Base-by-base conservation (phyloP, 2,113 vertebrate species). In the Triplophysa dalaica region DNA sequence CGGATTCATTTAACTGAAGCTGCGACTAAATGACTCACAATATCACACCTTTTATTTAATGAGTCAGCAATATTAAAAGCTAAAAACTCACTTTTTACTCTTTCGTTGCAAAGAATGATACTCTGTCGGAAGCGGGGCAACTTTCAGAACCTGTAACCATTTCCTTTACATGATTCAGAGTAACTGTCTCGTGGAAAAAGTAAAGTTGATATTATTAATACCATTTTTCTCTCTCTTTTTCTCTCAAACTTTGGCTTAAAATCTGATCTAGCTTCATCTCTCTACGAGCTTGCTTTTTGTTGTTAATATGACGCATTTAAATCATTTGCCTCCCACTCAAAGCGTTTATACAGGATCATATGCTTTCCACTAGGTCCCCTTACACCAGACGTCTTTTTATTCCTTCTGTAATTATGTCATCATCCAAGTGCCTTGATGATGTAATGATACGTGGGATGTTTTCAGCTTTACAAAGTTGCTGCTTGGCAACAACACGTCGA, bases 371-470 rank as follows among this genome's bases (percentile, higher is more conserved):
- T 56, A 64, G 77, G 81, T 67, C 48, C 69, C 81, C 66, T 86
- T 83, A 85, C 82, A 85, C 81, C 85, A 85, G 64, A 80, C 75
- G 81, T 68, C 75, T 83, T 85, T 24, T 80, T 76, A 81, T 85
- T 80, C 63, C 63, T 73, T 78, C 72, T 43, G 22, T 69, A 63
- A 65, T 84, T 80, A 86, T 85, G 81, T 85, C 83, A 88, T 63
- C 75, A 72, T 33, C 66, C 68, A 72, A 82, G 50, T 48, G 72
- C 78, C 56, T 63, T 65, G 38, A 70, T 63, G 56, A 76, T 69
- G 69, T 75, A 80, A 70, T 73, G 62, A 62, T 81, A 70, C 77
- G 72, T 50, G 63, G 26, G 78, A 56, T 85, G 83, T 83, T 83
- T 85, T 87, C 75, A 70, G 52, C 58, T 83, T 72, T 77, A 52